These are phyloP conservation scores for Oryzias curvinotus DNA, from an alignment of 2,113 vertebrate genomes.

Conservation along the genomic window DNA sequence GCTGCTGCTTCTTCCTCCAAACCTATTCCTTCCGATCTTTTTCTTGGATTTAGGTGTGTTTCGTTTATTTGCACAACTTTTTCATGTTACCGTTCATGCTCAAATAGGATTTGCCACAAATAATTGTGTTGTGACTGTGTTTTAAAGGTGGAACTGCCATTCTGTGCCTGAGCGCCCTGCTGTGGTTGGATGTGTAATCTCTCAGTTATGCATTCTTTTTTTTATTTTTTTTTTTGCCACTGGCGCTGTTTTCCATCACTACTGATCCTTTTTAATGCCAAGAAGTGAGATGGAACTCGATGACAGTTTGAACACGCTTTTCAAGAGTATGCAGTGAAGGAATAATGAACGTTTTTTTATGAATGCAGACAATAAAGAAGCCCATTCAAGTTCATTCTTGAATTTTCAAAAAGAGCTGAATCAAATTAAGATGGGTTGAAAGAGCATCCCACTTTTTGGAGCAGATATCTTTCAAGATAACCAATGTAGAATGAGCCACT, in stretches of 20 bases:
- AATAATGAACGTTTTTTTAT: neutral
- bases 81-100: slow-evolving; percentile 31
- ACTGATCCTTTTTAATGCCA: slow-evolving; percentile 57
- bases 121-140: slow-evolving; percentile 64
- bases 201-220: slow-evolving; percentile 78
- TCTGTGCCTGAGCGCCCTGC: slow-evolving; percentile 84
- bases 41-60: slow-evolving; percentile 2
- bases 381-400: slow-evolving; percentile 1
- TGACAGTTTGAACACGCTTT: slow-evolving; percentile 17
- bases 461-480: no score
- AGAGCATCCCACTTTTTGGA: neutral
- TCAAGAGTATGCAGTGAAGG: neutral
- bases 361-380: neutral
- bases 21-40: slow-evolving; percentile 8
- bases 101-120: slow-evolving; percentile 61
- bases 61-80: slow-evolving; percentile 34
- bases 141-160: slow-evolving; percentile 84
- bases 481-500: no score
- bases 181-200: slow-evolving; percentile 92
- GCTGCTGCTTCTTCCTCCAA: slow-evolving; percentile 11
- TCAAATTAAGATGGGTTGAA: slow-evolving; percentile 1
- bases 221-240: slow-evolving; percentile 85
- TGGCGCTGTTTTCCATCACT: slow-evolving; percentile 61
- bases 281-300: slow-evolving; percentile 24
- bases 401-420: neutral